Base-by-base conservation (phyloP, 2,888 invertebrate species). In the Oscheius myriophilus region DNA sequence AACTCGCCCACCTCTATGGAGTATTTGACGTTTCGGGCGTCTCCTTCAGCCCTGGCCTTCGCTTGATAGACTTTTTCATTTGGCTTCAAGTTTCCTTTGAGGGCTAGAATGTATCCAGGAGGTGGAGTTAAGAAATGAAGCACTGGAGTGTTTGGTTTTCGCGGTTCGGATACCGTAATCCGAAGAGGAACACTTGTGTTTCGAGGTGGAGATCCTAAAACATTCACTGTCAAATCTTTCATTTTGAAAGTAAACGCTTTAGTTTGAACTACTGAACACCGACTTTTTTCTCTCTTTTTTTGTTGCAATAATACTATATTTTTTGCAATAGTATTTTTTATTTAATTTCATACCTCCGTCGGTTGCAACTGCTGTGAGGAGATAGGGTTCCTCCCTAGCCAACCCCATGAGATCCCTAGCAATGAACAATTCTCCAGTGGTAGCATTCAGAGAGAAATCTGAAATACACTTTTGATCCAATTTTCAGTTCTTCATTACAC, bases 331-430 rank as follows among this genome's bases (percentile, higher is more conserved):
- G 12, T n/a, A 14, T n/a, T 14, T 12, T 14, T n/a, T 43, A n/a
- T 43, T 43, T 43, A 43, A 14, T n/a, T 14, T 12, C 69, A 14
- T 41, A 33, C 76, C 76, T 46, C 46, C 42, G 57, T 78, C 78
- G 16, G 61, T 33, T 33, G 68, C 78, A 9, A 78, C 42, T 16
- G 78, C 77, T 23, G 52, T 65, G n/a, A 78, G 51, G 14, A 41
- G 21, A 51, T 78, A 79, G 16, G 72, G 72, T 18, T 78, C 73
- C 23, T 68, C 66, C 16, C 72, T 26, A 7, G 74, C 71, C 33
- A 78, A 42, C 42, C 69, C 69, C 39, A 68, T 55, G 52, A 78
- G 53, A 16, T 70, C 67, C 33, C 45, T 43, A 9, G 59, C 33
- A 11, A 68, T 66, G 7, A 18, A 18, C 12, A 78, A 33, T 21